Base-by-base conservation (phyloP, 2,113 vertebrate species). In the Upupa epops region DNA sequence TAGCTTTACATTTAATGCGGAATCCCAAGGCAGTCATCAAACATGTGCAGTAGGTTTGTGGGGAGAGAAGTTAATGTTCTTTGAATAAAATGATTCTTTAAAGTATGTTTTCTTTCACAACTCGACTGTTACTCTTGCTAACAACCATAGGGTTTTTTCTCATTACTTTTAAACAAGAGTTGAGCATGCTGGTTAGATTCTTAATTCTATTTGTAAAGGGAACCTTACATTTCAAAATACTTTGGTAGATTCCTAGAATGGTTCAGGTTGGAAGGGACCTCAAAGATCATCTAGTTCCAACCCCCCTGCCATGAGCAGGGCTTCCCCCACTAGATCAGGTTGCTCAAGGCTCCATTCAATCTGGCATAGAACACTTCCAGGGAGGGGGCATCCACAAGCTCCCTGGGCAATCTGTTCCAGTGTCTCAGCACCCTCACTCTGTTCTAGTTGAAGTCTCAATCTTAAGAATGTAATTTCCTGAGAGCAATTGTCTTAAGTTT, bases 21-120 rank as follows among this genome's bases (percentile, higher is more conserved):
- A 56, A 65, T 94, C 89, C 81, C 87, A 91, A 76, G 81, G 36
- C 63, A 82, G 58, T 85, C 58, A 11, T 92, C 94, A 92, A 92
- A 91, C 74, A 71, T 46, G 36, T 92, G 63, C 81, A 91, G 7
- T 90, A 92, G 49, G 58, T 76, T 89, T 87, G 29, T 31, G 46
- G 3, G 9, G 29, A 32, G 49, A 89, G 31, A 93, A 83, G 59
- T 77, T 85, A 65, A 76, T 82, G 82, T 92, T 91, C 49, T 84
- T 87, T 84, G 45, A 82, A 70, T 79, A 89, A 92, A 92, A 73
- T 25, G 68, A 52, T 84, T 72, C 51, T 89, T 92, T 65, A 66
- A 89, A 84, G 28, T 76, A n/a, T 51, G 31, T 71, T 85, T 83
- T 84, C 58, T 83, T 81, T 71, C 49, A 64, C 70, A 84, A 45